These are phyloP conservation scores for Anthoscopus minutus DNA, from an alignment of 2,113 vertebrate species.

Conservation along the genomic window DNA sequence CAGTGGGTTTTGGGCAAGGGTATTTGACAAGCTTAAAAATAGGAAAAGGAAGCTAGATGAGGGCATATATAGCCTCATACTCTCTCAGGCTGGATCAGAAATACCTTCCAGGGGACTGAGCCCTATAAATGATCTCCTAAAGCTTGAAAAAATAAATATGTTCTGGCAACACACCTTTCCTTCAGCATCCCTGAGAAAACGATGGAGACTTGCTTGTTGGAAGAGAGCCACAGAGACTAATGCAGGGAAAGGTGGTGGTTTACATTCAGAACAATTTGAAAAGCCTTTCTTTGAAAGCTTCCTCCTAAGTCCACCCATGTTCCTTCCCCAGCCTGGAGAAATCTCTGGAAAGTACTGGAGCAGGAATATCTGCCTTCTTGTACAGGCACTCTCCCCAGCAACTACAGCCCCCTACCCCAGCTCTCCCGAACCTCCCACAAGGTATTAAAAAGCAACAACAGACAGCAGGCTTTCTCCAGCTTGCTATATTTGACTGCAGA, in stretches of 20 bases:
- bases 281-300: neutral
- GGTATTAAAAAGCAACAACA: neutral
- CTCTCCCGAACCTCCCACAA: neutral
- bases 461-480: neutral
- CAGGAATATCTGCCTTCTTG: neutral
- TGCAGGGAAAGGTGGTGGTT: neutral
- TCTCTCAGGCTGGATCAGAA: neutral
- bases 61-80: neutral
- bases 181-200: neutral
- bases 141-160: neutral
- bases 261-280: neutral
- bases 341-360: neutral
- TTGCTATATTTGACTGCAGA: conserved; percentile 2
- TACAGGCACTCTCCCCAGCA: neutral
- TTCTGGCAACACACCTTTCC: neutral
- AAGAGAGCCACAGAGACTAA: neutral
- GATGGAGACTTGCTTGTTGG: neutral
- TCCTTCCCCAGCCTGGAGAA: neutral
- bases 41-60: neutral
- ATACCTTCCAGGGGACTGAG: neutral
- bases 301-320: neutral
- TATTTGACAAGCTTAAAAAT: neutral
- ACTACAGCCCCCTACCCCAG: neutral
- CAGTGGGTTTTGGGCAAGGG: neutral
- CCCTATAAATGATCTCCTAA: neutral